Percentiles rank a stretch among this genome's conserved stretches.
These are phyloP conservation scores for Phylloscopus whistleri DNA, from an alignment of 2,113 vertebrate species.

Conservation along the genomic window DNA sequence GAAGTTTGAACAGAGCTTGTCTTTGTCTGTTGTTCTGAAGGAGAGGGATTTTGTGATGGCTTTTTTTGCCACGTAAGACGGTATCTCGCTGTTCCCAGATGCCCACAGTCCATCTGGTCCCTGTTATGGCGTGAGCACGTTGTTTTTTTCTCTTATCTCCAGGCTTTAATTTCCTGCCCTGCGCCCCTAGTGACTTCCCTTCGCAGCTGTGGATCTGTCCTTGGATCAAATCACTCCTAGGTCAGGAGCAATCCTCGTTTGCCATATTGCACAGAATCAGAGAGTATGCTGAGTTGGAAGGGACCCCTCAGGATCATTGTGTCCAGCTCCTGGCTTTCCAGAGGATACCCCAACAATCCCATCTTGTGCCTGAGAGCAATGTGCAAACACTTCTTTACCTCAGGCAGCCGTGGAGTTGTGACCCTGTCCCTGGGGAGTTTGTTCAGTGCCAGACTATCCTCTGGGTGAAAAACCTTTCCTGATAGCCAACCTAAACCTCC, in stretches of 20 bases:
- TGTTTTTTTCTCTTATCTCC: background rate
- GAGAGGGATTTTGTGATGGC: slow-evolving; percentile 27
- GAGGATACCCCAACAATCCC: background rate
- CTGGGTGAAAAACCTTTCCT: background rate
- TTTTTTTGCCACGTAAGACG: background rate
- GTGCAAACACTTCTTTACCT: background rate
- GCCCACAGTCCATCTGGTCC: background rate
- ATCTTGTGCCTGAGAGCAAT: background rate
- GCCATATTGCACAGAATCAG: background rate
- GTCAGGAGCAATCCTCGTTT: background rate
- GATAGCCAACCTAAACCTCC: background rate
- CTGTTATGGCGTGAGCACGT: background rate
- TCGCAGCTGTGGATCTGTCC: background rate
- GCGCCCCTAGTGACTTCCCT: background rate
- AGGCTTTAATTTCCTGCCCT: background rate
- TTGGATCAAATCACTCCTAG: background rate
- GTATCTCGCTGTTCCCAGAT: background rate
- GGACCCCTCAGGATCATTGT: background rate
- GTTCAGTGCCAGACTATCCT: background rate
- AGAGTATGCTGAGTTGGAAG: background rate
- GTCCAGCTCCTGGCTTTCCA: background rate
- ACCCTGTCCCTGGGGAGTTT: background rate
- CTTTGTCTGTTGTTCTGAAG: slow-evolving; percentile 61
- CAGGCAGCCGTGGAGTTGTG: background rate
- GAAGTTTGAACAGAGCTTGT: slow-evolving; percentile 61